Conservation (phyloP, 2,797 vertebrate genomes). For the Sebastes jordani region DNA sequence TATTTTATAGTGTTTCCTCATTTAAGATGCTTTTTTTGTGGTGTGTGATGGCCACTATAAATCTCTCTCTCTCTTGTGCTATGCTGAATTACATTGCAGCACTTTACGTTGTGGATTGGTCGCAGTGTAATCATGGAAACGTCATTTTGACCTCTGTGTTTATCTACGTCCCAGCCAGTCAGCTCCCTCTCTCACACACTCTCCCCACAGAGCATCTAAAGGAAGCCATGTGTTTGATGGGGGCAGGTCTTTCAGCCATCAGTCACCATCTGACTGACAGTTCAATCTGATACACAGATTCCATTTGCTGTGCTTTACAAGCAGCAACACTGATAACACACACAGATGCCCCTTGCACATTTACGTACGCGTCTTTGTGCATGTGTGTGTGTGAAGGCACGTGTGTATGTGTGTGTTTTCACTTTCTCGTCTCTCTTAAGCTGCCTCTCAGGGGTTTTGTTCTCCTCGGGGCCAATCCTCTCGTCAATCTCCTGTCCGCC, state of each 20-base stretch:
- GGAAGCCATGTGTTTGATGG: conserved; percentile 51
- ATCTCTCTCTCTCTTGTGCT: neutral
- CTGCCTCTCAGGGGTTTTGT: conserved; percentile 61
- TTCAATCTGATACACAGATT: conserved; percentile 80
- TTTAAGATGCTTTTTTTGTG: neutral
- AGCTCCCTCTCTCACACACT: neutral
- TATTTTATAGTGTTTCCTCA: neutral
- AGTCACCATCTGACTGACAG: conserved; percentile 76
- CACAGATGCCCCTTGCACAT: conserved; percentile 42
- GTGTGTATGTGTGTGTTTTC: neutral
- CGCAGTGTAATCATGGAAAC: conserved; percentile 32
- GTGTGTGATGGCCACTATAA: neutral
- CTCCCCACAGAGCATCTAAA: conserved; percentile 14
- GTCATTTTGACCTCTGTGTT: conserved; percentile 62
- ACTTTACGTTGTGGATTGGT: neutral
- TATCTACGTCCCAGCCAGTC: conserved; percentile 45
- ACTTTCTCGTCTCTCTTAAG: conserved; percentile 44
- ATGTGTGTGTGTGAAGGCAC: neutral
- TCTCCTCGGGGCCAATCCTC: conserved; percentile 56
- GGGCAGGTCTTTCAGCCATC: conserved; percentile 65
- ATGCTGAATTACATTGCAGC: neutral
- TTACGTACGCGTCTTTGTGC: neutral
- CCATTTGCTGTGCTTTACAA: conserved; percentile 71
- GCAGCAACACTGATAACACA: conserved; percentile 60
- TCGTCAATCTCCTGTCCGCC: conserved; percentile 64